Base-by-base conservation (phyloP, 23 tunicate genomes). In the Styela plicata region DNA sequence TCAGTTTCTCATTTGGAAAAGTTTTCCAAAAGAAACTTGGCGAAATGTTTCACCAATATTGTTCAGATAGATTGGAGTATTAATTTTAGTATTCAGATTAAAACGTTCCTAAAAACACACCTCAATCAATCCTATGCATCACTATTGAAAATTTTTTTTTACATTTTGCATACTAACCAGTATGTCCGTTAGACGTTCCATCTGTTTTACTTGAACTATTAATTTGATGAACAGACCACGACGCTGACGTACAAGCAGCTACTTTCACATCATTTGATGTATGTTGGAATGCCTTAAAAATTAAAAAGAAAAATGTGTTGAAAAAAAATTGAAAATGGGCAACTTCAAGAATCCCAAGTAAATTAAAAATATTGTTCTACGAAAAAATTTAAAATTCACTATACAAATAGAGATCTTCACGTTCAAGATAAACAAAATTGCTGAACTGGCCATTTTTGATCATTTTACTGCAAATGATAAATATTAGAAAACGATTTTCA, bases 251-350 rank as follows among this genome's bases (percentile, higher is more conserved):
- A 2, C 86, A 64, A 13, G 84, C 64, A 62, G 74, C 91, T 20
- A 77, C 79, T 66, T 82, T 88, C 30, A 93, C 80, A 64, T 93
- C 98, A 35, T 85, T 88, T 24, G 90, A 87, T 18, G 71, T 26
- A 31, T 83, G 83, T 67, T 77, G 74, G 29, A 82, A 74, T 2
- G 85, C 92, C 90, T 87, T 52, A 22, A 35, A 80, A 66, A n/a
- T n/a, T n/a, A n/a, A n/a, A n/a, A n/a, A n/a, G n/a, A n/a, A n/a
- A n/a, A n/a, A n/a, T n/a, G n/a, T n/a, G n/a, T n/a, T n/a, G n/a
- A n/a, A n/a, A n/a, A n/a, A n/a, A n/a, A n/a, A n/a, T n/a, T n/a
- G n/a, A n/a, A n/a, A n/a, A n/a, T n/a, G n/a, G n/a, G n/a, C n/a
- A n/a, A n/a, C n/a, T n/a, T n/a, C n/a, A n/a, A n/a, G n/a, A n/a